Base-by-base conservation (phyloP, 2,113 vertebrate species). In the Canis aureus region DNA sequence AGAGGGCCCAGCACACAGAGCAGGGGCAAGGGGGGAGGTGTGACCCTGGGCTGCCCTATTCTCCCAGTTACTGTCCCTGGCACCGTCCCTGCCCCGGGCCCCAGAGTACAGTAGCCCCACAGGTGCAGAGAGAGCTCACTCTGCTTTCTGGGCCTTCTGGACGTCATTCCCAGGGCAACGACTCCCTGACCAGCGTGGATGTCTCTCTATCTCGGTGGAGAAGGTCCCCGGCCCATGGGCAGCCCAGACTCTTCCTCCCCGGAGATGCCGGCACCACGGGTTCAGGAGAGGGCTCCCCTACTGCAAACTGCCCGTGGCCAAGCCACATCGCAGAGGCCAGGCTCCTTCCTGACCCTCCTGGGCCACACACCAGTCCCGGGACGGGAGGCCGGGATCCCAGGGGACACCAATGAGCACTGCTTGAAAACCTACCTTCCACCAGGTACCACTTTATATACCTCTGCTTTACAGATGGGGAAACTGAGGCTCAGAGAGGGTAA, bases 231-330 rank as follows among this genome's bases (percentile, higher is more conserved):
- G 35, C 38, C 60, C 16, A 3, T 23, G 35, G n/a, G 49, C 23
- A 12, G 35, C 62, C 82, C 10, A 8, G 13, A 49, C 74, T 29
- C 32, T 13, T 38, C 73, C 3, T 20, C 83, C 81, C 80, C 25
- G 0, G 29, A 71, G 53, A 49, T 1, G 19, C 27, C 0, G 0
- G 71, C 11, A 13, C 53, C 17, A 2, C 0, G 0, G 20, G 32
- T 16, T 7, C 10, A 4, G 22, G 53, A 35, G 35, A 64, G 16
- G 17, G 49, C 43, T 20, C 27, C 0, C 5, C 13, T 5, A 51
- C 0, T 0, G 73, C 71, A 43, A 29, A n/a, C 27, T 59, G 23
- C 62, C 1, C 5, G 38, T 1, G 16, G 69, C 4, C 60, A 10
- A 7, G n/a, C 69, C 17, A 5, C 3, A 0, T 11, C 32, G 22